Conservation (phyloP, 2,888 invertebrate species). For the Sepiola atlantica region DNA sequence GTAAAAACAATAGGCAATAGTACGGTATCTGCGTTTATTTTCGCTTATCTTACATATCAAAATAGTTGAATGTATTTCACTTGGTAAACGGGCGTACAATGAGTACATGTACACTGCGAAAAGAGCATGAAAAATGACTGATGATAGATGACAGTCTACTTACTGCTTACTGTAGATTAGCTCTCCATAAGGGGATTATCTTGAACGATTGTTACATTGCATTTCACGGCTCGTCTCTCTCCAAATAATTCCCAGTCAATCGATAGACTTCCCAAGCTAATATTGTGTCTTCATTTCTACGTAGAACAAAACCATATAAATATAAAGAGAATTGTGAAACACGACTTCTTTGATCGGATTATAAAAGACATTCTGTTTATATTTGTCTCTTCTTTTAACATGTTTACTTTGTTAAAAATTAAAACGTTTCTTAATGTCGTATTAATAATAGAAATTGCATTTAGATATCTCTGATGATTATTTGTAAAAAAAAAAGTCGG, state of each 20-base stretch:
- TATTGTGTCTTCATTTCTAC: not conserved
- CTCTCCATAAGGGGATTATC: not conserved
- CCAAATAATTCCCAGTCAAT: not conserved
- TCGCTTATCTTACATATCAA: not conserved
- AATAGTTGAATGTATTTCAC: not conserved
- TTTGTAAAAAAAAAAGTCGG: not conserved
- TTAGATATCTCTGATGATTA: not conserved
- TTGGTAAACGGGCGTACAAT: not conserved
- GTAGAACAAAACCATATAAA: not conserved
- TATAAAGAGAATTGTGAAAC: not conserved
- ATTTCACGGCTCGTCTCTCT: not conserved
- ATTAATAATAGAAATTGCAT: not conserved
- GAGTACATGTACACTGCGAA: not conserved
- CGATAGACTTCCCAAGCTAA: not conserved
- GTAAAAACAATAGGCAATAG: not conserved
- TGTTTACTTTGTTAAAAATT: not conserved
- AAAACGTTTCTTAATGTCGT: not conserved
- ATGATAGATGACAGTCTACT: constrained; percentile 32
- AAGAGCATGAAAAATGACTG: not conserved
- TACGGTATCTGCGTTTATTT: not conserved
- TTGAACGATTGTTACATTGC: not conserved
- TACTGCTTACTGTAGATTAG: not conserved
- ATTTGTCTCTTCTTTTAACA: not conserved
- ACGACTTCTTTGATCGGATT: not conserved
- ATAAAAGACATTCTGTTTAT: not conserved